These are phyloP conservation scores for Tyto alba DNA, from an alignment of 2,113 vertebrate species.

Conservation along the genomic window DNA sequence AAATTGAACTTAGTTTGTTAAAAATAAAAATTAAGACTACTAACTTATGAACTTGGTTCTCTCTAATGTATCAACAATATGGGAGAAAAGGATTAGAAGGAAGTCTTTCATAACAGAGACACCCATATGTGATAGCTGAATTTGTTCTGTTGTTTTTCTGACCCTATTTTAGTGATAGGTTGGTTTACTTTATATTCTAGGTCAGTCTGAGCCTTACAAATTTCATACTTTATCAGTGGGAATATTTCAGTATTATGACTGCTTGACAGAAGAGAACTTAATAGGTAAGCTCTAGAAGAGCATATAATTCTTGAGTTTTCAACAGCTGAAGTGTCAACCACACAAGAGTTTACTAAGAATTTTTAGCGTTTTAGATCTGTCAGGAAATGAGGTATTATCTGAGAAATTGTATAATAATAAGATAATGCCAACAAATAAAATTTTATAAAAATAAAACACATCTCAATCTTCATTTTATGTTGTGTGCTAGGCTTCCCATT, in stretches of 20 bases:
- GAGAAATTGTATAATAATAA: neutral
- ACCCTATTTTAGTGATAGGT: neutral
- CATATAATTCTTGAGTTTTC: neutral
- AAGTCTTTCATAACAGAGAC: neutral
- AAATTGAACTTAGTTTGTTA: neutral
- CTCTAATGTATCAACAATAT: fast-evolving
- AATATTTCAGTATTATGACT: neutral
- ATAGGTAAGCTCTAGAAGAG: neutral
- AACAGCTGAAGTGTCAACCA: neutral
- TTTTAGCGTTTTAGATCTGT: neutral
- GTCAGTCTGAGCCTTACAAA: neutral
- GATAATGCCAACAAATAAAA: neutral
- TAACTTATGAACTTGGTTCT: neutral
- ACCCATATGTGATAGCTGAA: neutral
- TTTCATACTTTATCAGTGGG: neutral
- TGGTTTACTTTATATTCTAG: neutral
- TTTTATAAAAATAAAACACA: neutral
- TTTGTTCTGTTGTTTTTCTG: neutral
- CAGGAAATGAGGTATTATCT: neutral
- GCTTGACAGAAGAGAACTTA: neutral
- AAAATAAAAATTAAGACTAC: neutral
- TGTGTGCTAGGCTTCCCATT: neutral
- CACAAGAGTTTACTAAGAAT: neutral
- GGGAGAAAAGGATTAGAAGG: neutral
- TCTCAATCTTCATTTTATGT: neutral